Base-by-base conservation (phyloP, 2,797 vertebrate genomes). In the Scolopax rusticola region DNA sequence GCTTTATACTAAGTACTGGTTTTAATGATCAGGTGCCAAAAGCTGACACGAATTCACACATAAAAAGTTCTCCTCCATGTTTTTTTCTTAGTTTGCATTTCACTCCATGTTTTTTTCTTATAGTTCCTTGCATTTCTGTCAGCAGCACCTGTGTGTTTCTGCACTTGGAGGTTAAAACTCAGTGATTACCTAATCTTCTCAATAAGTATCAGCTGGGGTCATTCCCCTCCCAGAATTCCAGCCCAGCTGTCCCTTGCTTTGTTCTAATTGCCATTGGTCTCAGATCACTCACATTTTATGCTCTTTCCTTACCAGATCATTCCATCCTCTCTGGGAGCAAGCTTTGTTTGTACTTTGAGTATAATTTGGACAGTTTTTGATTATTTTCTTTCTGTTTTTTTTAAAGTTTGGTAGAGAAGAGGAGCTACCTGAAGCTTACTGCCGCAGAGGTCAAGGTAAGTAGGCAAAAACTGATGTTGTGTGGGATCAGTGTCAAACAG, bases 1-100 rank as follows among this genome's bases (percentile, higher is more conserved):
- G 91, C 80, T 89, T 76, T 90, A 11, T 70, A 32, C 32, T 13
- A 7, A 77, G 40, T 67, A 23, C 54, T 47, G 5, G 24, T 69
- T 33, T 60, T 95, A 90, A 95, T 47, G 61, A 89, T 82, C 56
- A 89, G 88, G 77, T 97, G 93, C 86, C 86, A 95, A 68, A 91
- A 59, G 63, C 70, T 91, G 89, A 76, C 74, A 17, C 11, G 40
- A 90, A 93, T 84, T 80, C 56, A 64, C 33, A 24, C 41, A 28
- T 40, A 36, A 45, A 57, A 92, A 74, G 67, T 94, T 93, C 27
- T 4, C 54, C 57, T 74, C 30, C 36, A 5, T 38, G 9, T 47
- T 83, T 91, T 86, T 82, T 16, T 33, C 57, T 78, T 28, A 2
- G 0, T 27, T 84, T 68, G 45, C 16, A 5, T 82, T 84, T 90